These are phyloP conservation scores for Myiozetetes cayanensis DNA, from an alignment of 2,113 vertebrate species.

Conservation along the genomic window DNA sequence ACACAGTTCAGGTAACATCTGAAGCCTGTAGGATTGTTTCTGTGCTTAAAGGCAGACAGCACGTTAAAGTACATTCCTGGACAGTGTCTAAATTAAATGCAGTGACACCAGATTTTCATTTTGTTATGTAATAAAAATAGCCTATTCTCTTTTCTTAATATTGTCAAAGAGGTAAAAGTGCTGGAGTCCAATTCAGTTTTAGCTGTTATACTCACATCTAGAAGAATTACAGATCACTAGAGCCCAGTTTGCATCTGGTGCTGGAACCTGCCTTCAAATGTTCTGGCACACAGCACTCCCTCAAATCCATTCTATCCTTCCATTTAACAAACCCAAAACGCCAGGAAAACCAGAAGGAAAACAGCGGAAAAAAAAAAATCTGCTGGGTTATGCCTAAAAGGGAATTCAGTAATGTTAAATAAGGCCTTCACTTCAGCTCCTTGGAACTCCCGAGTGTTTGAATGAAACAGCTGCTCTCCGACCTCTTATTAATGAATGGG, in stretches of 20 bases:
- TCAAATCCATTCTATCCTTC: neutral
- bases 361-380: neutral
- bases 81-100: neutral
- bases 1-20: constrained; percentile 12
- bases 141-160: neutral
- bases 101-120: neutral
- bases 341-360: neutral
- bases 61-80: neutral
- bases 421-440: neutral
- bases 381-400: neutral
- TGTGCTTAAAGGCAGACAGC: neutral
- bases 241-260: neutral
- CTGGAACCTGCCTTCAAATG: neutral
- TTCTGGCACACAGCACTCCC: neutral
- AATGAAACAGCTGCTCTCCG: neutral
- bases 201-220: neutral
- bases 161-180: neutral
- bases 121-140: neutral
- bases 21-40: neutral
- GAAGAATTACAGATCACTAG: neutral
- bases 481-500: neutral
- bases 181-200: neutral
- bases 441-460: neutral
- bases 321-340: neutral
- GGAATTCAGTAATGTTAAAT: neutral